Evolutionary conservation across 2,888 invertebrate genomes (phyloP), one percentile per base, ranked within the genome.

Genomic region (Epistrophella euchroma): DNA sequence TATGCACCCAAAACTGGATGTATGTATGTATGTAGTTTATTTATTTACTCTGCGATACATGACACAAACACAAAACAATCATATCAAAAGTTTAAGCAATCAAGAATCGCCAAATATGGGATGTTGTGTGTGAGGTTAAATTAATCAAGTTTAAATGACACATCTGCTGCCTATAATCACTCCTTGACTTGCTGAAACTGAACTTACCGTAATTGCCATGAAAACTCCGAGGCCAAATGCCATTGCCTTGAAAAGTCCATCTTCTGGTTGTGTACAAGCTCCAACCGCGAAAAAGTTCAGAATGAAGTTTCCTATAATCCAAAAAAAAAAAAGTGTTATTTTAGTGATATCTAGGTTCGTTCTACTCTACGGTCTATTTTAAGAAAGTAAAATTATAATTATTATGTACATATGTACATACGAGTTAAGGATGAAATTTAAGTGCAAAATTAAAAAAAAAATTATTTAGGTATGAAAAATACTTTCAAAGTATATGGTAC

Each of bases 251-350:
- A 96, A 95, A 17, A 93, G 92, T 64, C 91, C 92, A 88, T 93
- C 80, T 32, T 93, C 93, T 13, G 93, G 89, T 89, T 94, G 94
- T 75, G 96, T 93, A 89, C 95, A 95, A 11, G 97, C 95, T 6
- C 97, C 97, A 91, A 98, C 98, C 4, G 97, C 98, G 89, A 98
- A 96, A 92, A 98, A 95, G 91, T 98, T 98, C 89, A 98, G 93
- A 68, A 98, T 93, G 87, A 97, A 92, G 87, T 96, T 98, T 37
- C 98, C 94, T 94, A 4, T 22, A 40, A 37, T 13, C 1, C 37
- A 3, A 37, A 11, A 17, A 32, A 11, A 17, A 32, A 40, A 43
- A 40, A 40, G 40, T 32, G 9, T 9, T 0, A 6, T 32, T 32
- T 32, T 32, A 32, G 9, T 32, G 2, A 6, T 32, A 6, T 28